Conservation (phyloP, 2,113 vertebrate genomes). For the Fulmarus glacialis region DNA sequence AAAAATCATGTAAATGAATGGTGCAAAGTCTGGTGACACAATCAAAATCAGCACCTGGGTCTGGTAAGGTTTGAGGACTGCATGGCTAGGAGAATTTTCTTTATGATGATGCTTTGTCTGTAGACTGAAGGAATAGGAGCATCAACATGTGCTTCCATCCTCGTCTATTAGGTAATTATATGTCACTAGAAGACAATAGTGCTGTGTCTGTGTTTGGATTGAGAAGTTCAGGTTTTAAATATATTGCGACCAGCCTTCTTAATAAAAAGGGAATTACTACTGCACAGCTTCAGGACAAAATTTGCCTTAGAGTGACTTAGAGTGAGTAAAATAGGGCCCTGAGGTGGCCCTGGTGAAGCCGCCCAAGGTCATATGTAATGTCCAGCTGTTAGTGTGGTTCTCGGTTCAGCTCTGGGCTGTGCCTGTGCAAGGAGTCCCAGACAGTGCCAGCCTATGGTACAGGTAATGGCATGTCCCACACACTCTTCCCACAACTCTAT, state of each 20-base stretch:
- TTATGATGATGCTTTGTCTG: background rate
- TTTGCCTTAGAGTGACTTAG: background rate
- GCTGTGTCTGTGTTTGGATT: background rate
- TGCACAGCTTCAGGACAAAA: background rate
- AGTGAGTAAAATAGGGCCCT: background rate
- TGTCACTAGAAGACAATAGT: background rate
- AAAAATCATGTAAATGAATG: background rate
- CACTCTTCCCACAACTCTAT: background rate
- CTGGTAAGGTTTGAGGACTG: background rate
- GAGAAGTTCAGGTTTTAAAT: background rate
- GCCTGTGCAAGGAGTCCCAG: background rate
- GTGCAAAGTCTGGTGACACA: background rate
- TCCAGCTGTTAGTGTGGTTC: accelerated
- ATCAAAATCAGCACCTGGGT: background rate
- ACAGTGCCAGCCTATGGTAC: background rate
- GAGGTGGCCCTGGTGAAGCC: background rate
- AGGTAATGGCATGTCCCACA: background rate
- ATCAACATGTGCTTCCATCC: background rate
- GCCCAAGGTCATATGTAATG: background rate
- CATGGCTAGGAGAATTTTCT: background rate
- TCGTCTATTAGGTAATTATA: background rate
- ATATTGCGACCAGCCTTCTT: background rate
- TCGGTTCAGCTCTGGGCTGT: background rate
- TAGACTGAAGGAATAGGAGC: background rate
- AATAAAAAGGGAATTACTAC: background rate